A percentile compares a stretch with the other conserved stretches of the same genome.
Evolutionary conservation across 2,888 invertebrate genomes (phyloP).

Genomic region (Parnassius glacialis): DNA sequence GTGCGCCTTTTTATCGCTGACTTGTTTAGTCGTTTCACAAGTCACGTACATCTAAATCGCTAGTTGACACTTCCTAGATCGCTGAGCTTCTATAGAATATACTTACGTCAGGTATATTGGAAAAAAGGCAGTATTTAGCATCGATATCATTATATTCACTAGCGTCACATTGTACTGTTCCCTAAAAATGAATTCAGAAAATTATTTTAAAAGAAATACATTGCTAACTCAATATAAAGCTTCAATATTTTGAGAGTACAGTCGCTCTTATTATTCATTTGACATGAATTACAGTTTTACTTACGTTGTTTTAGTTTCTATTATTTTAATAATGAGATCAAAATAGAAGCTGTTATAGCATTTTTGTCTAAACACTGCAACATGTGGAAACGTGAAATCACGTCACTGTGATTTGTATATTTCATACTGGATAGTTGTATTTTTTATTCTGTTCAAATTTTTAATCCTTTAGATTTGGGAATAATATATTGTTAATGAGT

Average conservation of each 20-base stretch:
- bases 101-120: too few species aligned
- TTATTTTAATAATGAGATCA: too few species aligned
- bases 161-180: not conserved
- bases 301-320: not conserved
- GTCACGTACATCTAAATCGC: constrained; percentile 38
- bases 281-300: not conserved
- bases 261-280: not conserved
- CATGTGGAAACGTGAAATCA: too few species aligned
- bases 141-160: not conserved
- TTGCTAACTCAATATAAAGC: not conserved
- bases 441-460: too few species aligned
- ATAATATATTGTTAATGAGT: too few species aligned
- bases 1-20: constrained; percentile 32
- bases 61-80: constrained; percentile 42
- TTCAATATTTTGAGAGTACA: not conserved
- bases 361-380: too few species aligned
- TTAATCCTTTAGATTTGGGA: too few species aligned
- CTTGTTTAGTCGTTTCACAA: constrained; percentile 29
- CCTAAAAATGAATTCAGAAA: too few species aligned
- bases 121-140: too few species aligned
- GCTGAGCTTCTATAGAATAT: constrained; percentile 22
- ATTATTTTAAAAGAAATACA: not conserved
- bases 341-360: too few species aligned
- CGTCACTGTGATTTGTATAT: too few species aligned
- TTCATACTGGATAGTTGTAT: too few species aligned